Base-by-base conservation (phyloP, 2,888 invertebrate genomes). In the Drosophila mimetica region DNA sequence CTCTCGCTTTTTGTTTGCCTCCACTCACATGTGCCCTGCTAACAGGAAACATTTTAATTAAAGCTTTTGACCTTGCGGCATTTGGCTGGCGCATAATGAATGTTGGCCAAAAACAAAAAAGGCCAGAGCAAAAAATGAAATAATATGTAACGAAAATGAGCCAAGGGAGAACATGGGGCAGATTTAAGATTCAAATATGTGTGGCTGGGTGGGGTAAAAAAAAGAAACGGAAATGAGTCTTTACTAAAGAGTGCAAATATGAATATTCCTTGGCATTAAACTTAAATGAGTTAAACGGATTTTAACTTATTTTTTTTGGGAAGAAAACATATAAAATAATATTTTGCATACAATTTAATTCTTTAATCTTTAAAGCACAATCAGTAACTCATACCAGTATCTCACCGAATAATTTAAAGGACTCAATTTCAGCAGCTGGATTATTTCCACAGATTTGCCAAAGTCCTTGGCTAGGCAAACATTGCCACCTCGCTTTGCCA, bases 11-110 rank as follows among this genome's bases (percentile, higher is more conserved):
- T 37, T 50, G 44, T 22, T 44, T 25, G 37, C 28, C 37, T 22
- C 42, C 20, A 57, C 28, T 52, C 30, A 57, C 46, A 47, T 58
- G 14, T 63, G 37, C 16, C 30, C 48, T 44, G 30, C 25, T 18
- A 48, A 47, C 48, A 71, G 57, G 46, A 60, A 60, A 66, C 50
- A 71, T 75, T 74, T 71, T 71, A 71, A 75, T 75, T 74, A 75
- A 65, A 41, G 65, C 51, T 52, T 51, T 71, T 71, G 55, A 42
- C 52, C 32, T 66, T 53, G 55, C 55, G 39, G 36, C 47, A 64
- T 41, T 61, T 46, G 51, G 37, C 20, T 60, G 61, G 37, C 36
- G 53, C 48, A 69, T 67, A 67, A 67, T 67, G 39, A 67, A 58
- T 60, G 67, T 30, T 42, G 64, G 64, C 36, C 46, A 30, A 42